Conservation (phyloP, 1,140 invertebrate genomes). For the Aphelinus atriplicis region DNA sequence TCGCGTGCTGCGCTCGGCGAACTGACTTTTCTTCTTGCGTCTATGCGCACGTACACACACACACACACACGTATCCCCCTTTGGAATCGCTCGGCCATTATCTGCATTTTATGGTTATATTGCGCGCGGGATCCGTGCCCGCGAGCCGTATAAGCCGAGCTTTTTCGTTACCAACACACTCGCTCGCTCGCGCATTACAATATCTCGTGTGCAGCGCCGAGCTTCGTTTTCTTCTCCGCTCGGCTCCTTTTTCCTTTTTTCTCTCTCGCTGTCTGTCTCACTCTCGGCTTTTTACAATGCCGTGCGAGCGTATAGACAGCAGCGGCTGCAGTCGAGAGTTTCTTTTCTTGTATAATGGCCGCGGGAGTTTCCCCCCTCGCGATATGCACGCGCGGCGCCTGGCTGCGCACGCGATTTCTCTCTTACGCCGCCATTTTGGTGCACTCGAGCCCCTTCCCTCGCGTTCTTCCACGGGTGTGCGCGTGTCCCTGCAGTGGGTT, state of each 20-base stretch:
- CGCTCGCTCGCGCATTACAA: constrained; percentile 39
- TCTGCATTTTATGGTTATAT: constrained; percentile 65
- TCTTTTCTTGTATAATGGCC: neutral
- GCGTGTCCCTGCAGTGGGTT: too few relatives aligned
- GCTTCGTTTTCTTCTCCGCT: constrained; percentile 41
- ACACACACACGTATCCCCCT: neutral
- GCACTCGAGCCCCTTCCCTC: neutral
- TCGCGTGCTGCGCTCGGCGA: constrained; percentile 27
- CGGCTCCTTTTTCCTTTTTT: constrained; percentile 6
- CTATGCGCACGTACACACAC: neutral
- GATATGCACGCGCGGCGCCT: constrained; percentile 3
- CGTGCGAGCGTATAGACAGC: too few relatives aligned
- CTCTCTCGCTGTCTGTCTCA: constrained; percentile 14
- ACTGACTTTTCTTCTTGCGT: constrained; percentile 19
- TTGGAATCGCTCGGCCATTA: constrained; percentile 52
- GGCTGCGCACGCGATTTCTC: constrained; percentile 50
- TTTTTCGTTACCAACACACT: neutral
- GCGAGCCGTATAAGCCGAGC: neutral
- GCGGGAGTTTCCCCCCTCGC: neutral
- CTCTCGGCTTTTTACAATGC: neutral
- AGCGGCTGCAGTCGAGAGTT: neutral
- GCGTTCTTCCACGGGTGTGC: neutral
- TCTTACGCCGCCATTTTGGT: constrained; percentile 47
- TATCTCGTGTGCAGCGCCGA: neutral
- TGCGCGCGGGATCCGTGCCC: constrained; percentile 48